These are phyloP conservation scores for Tragelaphus buxtoni DNA, from an alignment of 2,113 vertebrate species.

Conservation along the genomic window DNA sequence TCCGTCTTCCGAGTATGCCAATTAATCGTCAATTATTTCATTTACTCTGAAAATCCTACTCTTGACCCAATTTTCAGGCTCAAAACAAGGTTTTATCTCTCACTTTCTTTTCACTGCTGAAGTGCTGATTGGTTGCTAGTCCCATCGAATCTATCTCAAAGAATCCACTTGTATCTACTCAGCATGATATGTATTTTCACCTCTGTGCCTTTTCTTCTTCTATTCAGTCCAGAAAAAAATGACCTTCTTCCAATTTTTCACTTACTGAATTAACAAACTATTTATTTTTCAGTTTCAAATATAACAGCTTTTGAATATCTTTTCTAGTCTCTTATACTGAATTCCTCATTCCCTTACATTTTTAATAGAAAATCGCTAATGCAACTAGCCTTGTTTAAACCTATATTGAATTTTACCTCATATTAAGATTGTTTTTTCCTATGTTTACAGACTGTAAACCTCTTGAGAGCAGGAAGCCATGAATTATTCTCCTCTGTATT, in stretches of 20 bases:
- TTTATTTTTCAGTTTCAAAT: background rate
- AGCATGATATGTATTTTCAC: background rate
- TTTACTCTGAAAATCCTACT: background rate
- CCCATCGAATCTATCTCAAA: background rate
- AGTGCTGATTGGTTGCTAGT: background rate
- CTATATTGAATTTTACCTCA: background rate
- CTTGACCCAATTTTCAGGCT: background rate
- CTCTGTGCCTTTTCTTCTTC: background rate
- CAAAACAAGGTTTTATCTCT: background rate
- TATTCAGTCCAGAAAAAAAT: background rate
- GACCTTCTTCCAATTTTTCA: background rate
- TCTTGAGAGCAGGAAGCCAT: background rate
- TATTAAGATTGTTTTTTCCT: background rate
- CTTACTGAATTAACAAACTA: background rate
- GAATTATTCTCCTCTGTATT: background rate
- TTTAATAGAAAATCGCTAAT: background rate
- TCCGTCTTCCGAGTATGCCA: background rate
- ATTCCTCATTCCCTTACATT: background rate
- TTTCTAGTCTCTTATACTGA: background rate
- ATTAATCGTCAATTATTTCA: background rate
- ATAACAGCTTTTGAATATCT: background rate
- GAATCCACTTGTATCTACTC: background rate
- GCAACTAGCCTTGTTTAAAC: background rate
- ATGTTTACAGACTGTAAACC: background rate
- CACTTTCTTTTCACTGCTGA: background rate